Evolutionary conservation across 2,888 invertebrate genomes (phyloP).

Genomic region (Cataglyphis albicans): DNA sequence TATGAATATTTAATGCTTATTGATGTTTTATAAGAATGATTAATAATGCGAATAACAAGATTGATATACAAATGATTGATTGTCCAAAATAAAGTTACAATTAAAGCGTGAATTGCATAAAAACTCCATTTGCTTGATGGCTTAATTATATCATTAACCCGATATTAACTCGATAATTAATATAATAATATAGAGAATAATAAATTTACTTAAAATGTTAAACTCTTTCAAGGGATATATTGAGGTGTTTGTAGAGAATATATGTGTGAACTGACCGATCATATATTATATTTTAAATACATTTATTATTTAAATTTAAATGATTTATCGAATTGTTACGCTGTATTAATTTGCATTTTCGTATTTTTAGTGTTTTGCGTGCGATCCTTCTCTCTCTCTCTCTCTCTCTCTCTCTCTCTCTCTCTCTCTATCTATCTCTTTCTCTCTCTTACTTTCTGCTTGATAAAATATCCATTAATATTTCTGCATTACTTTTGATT

Average conservation of each 20-base stretch:
- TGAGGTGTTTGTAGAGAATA: conserved; percentile 14
- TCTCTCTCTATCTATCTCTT: no score
- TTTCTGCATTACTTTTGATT: background rate
- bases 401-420: background rate
- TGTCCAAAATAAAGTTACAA: conserved; percentile 47
- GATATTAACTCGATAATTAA: conserved; percentile 50
- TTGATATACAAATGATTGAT: conserved; percentile 51
- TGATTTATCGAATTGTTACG: conserved; percentile 44
- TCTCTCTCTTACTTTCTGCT: no score
- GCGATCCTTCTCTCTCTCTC: background rate
- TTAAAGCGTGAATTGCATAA: conserved; percentile 44
- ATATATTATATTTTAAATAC: conserved; percentile 19
- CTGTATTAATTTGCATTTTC: conserved; percentile 42
- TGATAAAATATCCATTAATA: conserved; percentile 34
- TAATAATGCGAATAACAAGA: conserved; percentile 43
- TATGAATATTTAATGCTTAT: conserved; percentile 37
- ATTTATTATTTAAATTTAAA: conserved; percentile 51
- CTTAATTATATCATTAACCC: conserved; percentile 50
- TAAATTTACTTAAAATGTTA: conserved; percentile 48
- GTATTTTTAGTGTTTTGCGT: conserved; percentile 44
- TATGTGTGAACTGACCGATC: conserved; percentile 20
- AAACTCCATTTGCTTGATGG: conserved; percentile 48
- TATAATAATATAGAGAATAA: conserved; percentile 50
- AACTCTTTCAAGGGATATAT: conserved; percentile 51
- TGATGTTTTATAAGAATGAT: conserved; percentile 47